Evolutionary conservation across 1,140 invertebrate genomes (phyloP).

Genomic region (Mercenaria mercenaria): DNA sequence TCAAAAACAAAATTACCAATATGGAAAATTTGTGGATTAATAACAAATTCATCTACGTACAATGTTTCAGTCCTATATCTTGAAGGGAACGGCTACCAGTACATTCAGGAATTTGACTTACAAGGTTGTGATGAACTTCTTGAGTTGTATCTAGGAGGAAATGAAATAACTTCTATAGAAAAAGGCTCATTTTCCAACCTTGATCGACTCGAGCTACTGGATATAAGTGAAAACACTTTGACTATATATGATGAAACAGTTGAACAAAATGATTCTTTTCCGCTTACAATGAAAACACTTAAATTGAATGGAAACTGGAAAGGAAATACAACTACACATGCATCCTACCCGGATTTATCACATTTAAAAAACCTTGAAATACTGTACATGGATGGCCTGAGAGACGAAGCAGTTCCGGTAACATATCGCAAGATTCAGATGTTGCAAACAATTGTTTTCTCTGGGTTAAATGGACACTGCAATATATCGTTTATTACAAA

Average conservation of each 20-base stretch:
- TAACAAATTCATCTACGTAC: not conserved
- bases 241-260: not conserved
- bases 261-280: not conserved
- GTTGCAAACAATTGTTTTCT: not conserved
- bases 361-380: not conserved
- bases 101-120: not conserved
- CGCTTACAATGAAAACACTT: not conserved
- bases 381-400: constrained; percentile 5
- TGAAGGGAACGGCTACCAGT: not conserved
- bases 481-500: not conserved
- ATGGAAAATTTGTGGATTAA: not conserved
- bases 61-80: not conserved
- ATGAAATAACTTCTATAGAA: not conserved
- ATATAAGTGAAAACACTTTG: not conserved
- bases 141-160: not conserved
- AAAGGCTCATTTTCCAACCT: not conserved
- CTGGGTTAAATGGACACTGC: not conserved
- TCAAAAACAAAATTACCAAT: not conserved
- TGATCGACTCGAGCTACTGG: not conserved
- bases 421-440: not conserved
- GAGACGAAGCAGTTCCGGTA: not conserved
- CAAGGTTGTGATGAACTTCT: not conserved
- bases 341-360: not conserved
- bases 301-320: not conserved
- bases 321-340: not conserved